Base-by-base conservation (phyloP, 2,113 vertebrate genomes). In the Ariopsis seemanni region DNA sequence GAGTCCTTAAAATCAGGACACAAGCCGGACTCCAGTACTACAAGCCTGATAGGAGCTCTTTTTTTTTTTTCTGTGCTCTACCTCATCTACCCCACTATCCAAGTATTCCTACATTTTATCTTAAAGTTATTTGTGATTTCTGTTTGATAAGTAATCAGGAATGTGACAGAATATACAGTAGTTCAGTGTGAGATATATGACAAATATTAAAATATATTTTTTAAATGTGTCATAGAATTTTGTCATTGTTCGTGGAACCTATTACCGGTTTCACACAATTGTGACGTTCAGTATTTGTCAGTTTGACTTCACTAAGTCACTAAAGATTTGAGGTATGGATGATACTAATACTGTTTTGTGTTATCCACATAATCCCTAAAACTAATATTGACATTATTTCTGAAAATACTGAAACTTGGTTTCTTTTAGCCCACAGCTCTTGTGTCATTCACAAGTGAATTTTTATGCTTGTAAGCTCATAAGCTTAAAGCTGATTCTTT, bases 401-500 rank as follows among this genome's bases (percentile, higher is more conserved):
- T 62, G 57, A 34, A 79, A 81, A 82, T 82, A 82, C 57, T 62
- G 30, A 22, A 55, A 77, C 48, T 25, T 72, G 9, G 53, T 57
- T 34, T 60, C 53, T 34, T 80, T 81, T 48, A 22, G 8, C 30
- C 10, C 30, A 25, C 79, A 82, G 15, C 57, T 42, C 20, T 48
- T 82, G 57, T 62, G 30, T 34, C 58, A 30, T 80, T 81, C 18
- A 22, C 78, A 58, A 81, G 27, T 34, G n/a, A 81, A 60, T 42
- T 81, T 20, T 82, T 58, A 62, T 82, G 34, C 79, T 42, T 20
- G 27, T 77, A 75, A 75, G 20, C 72, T 75, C 10, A 6, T 14
- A 79, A 79, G 75, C 75, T 55, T 79, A 62, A 62, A 82, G 79
- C 11, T 82, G 79, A 62, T 82, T 62, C 57, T 82, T 82, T 62